Evolutionary conservation across 2,113 vertebrate species (phyloP).

Genomic region (Orientallactaga bullata): DNA sequence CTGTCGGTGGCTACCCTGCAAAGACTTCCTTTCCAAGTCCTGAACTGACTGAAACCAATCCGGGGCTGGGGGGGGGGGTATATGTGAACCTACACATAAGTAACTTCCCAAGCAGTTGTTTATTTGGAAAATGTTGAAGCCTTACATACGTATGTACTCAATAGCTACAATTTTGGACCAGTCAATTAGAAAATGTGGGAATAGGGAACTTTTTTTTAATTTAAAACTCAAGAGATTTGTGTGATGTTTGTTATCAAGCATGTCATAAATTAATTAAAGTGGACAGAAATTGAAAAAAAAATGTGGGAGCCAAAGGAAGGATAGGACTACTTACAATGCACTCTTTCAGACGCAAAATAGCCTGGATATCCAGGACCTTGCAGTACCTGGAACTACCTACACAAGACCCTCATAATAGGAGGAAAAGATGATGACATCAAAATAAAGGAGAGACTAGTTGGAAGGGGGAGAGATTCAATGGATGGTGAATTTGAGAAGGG

Average conservation of each 20-base stretch:
- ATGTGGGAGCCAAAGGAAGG: too few relatives aligned
- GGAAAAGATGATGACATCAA: too few relatives aligned
- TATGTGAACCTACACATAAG: conserved; percentile 2
- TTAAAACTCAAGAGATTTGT: conserved; percentile 26
- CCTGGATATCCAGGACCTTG: too few relatives aligned
- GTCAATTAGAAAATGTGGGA: background rate
- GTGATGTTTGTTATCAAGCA: background rate
- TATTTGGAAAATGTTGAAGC: background rate
- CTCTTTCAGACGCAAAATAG: too few relatives aligned
- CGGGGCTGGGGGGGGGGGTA: background rate
- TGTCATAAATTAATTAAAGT: conserved; percentile 27
- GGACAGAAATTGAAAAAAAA: too few relatives aligned
- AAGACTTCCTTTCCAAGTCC: background rate
- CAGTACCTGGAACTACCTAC: too few relatives aligned
- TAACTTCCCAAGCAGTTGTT: conserved; percentile 29
- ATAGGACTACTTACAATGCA: too few relatives aligned
- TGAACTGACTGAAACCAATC: background rate
- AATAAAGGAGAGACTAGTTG: too few relatives aligned
- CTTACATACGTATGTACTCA: background rate
- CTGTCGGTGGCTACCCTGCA: background rate
- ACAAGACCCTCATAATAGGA: too few relatives aligned
- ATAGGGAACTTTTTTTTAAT: background rate
- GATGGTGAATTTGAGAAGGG: too few relatives aligned
- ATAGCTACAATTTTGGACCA: background rate
- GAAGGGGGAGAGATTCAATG: too few relatives aligned